phyloP scores from a whole-genome alignment of 2,888 invertebrate species.

The Anthrax anthrax region DNA sequence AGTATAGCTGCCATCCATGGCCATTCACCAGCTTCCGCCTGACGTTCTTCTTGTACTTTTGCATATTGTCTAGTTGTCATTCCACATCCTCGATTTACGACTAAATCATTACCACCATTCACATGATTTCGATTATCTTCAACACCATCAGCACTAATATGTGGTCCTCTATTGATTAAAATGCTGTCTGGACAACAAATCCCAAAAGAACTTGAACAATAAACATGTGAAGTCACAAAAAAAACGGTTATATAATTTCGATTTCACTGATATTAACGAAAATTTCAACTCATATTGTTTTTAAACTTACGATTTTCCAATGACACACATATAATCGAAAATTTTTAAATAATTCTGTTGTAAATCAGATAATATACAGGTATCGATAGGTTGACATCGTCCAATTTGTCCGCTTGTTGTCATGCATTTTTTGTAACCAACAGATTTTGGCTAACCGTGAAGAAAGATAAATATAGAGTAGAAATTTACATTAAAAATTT shows the following conservation, averaged over 20 bases:
- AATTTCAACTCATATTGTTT: neutral
- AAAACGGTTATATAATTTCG: too few relatives aligned
- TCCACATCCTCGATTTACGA: conserved; percentile 30
- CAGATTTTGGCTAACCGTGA: too few relatives aligned
- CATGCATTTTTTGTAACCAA: conserved; percentile 39
- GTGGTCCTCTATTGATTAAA: conserved; percentile 18
- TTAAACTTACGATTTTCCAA: conserved; percentile 44
- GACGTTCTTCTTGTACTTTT: conserved; percentile 46
- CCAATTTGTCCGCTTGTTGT: conserved; percentile 45
- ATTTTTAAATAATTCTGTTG: conserved; percentile 43
- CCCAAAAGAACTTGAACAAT: conserved; percentile 41
- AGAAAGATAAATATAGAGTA: too few relatives aligned
- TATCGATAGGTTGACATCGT: conserved; percentile 47
- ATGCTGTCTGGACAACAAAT: conserved; percentile 55
- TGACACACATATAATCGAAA: conserved; percentile 55
- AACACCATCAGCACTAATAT: conserved; percentile 27
- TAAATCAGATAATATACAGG: conserved; percentile 47
- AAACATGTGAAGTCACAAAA: too few relatives aligned
- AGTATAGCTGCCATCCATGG: conserved; percentile 75
- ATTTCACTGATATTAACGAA: neutral
- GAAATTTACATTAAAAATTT: too few relatives aligned
- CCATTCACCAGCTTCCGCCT: conserved; percentile 56
- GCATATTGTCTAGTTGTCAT: conserved; percentile 32
- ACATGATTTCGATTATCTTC: conserved; percentile 36
- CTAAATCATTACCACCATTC: conserved; percentile 6